These are phyloP conservation scores for Galbula dea DNA, from an alignment of 2,113 vertebrate species.

Conservation along the genomic window DNA sequence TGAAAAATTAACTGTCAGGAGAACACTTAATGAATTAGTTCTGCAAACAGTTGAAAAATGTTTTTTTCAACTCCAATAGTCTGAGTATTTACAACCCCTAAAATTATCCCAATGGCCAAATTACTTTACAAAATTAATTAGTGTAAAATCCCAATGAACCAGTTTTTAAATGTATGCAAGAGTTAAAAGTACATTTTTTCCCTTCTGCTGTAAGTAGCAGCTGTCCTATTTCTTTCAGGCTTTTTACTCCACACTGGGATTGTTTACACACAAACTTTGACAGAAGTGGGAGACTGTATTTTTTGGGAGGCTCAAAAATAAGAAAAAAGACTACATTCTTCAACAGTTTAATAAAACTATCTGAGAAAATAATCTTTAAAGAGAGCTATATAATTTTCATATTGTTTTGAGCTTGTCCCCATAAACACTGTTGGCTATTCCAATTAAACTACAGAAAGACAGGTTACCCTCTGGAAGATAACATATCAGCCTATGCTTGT, in stretches of 20 bases:
- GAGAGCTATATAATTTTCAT: not conserved
- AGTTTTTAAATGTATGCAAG: not conserved
- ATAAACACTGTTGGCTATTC: not conserved
- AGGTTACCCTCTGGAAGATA: not conserved
- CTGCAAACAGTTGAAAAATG: not conserved
- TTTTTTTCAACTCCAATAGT: not conserved
- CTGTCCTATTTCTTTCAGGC: slow-evolving; percentile 6
- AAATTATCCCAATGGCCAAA: slow-evolving; percentile 19
- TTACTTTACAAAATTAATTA: slow-evolving; percentile 25
- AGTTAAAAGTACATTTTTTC: not conserved
- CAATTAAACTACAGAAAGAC: not conserved
- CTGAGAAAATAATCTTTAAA: not conserved
- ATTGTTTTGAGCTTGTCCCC: not conserved
- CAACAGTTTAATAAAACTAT: not conserved
- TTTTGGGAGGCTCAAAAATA: not conserved
- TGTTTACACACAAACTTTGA: not conserved
- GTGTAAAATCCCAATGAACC: slow-evolving; percentile 20
- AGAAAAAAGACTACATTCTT: not conserved
- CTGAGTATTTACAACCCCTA: not conserved
- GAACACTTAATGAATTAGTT: not conserved
- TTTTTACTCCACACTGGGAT: not conserved
- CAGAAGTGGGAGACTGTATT: not conserved
- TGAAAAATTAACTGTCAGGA: slow-evolving; percentile 6
- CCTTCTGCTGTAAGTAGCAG: not conserved
- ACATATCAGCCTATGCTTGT: not conserved